Base-by-base conservation (phyloP, 2,888 invertebrate genomes). In the Trichogramma dendrolimi region DNA sequence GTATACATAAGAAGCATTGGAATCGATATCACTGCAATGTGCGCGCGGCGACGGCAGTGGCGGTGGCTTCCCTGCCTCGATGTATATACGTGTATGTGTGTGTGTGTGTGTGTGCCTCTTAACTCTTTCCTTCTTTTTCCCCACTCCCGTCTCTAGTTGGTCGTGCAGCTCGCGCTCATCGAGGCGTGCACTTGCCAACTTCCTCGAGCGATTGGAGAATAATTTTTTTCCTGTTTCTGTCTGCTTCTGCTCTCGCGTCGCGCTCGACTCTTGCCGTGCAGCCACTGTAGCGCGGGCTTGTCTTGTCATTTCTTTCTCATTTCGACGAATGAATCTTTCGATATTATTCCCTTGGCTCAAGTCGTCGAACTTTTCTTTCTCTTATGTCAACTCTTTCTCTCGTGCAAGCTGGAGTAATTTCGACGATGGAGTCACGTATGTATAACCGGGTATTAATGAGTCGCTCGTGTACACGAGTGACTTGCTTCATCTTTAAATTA, bases 21-120 rank as follows among this genome's bases (percentile, higher is more conserved):
- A 78, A 79, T 79, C 79, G 76, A 79, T 79, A 79, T 75, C 78
- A 77, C 78, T 79, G 78, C 78, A 79, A 78, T 76, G 76, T 72
- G 72, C 72, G 71, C 71, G 63, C 61, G 53, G 51, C 51, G 48
- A 69, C 70, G 70, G 68, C 70, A 71, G 71, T 70, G 69, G 68
- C 69, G 68, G 66, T 67, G 69, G 68, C 58, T 58, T 60, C 42
- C 58, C 48, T 49, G 43, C 60, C 49, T 54, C 53, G 53, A 60
- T 55, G 53, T 59, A 65, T 54, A 52, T 41, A 48, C 44, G 52
- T 58, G 48, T 56, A 7, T 27, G 49, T 42, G n/a, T 27, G 27
- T 14, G 14, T 14, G 14, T 14, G 14, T 14, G 14, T 27, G 27
- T 27, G 27, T 27, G 70, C 71, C 73, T 75, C 74, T 74, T 74